Evolutionary conservation across 2,113 vertebrate genomes (phyloP), one percentile per base, ranked within the genome.

Genomic region (Elaphurus davidianus): DNA sequence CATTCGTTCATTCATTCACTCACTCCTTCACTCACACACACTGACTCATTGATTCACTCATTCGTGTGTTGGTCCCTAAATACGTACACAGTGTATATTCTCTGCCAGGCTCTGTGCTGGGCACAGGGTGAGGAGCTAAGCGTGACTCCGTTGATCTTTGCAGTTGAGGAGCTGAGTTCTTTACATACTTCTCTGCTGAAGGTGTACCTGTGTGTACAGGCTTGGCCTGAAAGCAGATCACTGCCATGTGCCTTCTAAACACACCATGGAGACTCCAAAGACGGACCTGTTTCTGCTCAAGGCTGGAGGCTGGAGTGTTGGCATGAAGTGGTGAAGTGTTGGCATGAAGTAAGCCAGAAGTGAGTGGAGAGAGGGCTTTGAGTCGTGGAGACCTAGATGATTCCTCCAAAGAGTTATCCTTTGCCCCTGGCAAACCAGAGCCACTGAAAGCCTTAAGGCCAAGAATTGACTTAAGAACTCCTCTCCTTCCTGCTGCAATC

Each of bases 191-290:
- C 60, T 64, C 60, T 76, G 40, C 59, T n/a, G 28, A 9, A 16
- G 25, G 8, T 15, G 13, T 40, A 19, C 19, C 8, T 23, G 17
- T 17, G 15, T 9, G 23, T 28, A 10, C 28, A n/a, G 27, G 16
- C 6, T n/a, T 62, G 30, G n/a, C 16, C 2, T 14, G 21, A 78
- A 92, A n/a, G n/a, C 25, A 15, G 40, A 7, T 45, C 7, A 36
- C 3, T 4, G 7, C 8, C 1, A 15, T 5, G 9, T n/a, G 36
- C 15, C 43, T 82, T 28, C 25, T 2, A 33, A 83, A 40, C 57
- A 92, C 16, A 3, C 25, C 7, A 0, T 3, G 0, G 3, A 27
- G 23, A 21, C 33, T 43, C 36, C n/a, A 33, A 62, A 71, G 43
- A 15, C 3, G 7, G 55, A 52, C 10, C 36, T 13, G 3, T 21